Evolutionary conservation across 2,888 invertebrate genomes (phyloP).

Genomic region (Empis stercorea): DNA sequence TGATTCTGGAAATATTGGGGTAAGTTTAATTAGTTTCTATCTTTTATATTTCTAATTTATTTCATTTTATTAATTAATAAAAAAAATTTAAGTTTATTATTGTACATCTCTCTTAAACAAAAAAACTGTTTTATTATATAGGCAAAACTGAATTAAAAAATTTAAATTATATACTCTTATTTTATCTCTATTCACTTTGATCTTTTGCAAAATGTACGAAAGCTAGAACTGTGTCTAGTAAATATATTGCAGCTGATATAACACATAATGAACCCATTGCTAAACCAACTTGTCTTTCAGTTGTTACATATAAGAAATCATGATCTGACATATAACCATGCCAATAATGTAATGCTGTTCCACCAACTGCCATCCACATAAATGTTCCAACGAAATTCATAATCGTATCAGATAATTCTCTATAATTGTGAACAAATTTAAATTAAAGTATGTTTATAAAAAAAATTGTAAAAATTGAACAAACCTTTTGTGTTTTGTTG

Average conservation of each 20-base stretch:
- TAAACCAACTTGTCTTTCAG: slow-evolving; percentile 68
- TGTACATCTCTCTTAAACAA: too few relatives aligned
- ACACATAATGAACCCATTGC: slow-evolving; percentile 71
- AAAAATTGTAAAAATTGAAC: too few relatives aligned
- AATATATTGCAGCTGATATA: slow-evolving; percentile 63
- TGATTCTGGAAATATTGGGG: too few relatives aligned
- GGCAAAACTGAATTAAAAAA: too few relatives aligned
- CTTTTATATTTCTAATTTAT: too few relatives aligned
- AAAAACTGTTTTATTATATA: too few relatives aligned
- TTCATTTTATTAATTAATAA: too few relatives aligned
- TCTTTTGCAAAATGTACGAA: slow-evolving; percentile 61
- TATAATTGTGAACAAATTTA: slow-evolving; percentile 34
- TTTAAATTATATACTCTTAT: too few relatives aligned
- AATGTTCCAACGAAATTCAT: slow-evolving; percentile 80
- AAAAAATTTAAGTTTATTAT: too few relatives aligned
- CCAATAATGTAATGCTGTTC: slow-evolving; percentile 81
- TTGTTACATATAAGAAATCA: slow-evolving; percentile 56
- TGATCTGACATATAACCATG: slow-evolving; percentile 73
- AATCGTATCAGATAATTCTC: slow-evolving; percentile 64
- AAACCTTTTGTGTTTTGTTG: slow-evolving; percentile 67
- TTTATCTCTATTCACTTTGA: slow-evolving; percentile 21
- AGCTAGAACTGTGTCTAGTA: slow-evolving; percentile 66
- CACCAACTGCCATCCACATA: slow-evolving; percentile 75
- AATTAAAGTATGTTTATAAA: too few relatives aligned
- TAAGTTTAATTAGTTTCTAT: too few relatives aligned